phyloP scores from a whole-genome alignment of 2,888 invertebrate species.

The Tetheella fluctuosa region DNA sequence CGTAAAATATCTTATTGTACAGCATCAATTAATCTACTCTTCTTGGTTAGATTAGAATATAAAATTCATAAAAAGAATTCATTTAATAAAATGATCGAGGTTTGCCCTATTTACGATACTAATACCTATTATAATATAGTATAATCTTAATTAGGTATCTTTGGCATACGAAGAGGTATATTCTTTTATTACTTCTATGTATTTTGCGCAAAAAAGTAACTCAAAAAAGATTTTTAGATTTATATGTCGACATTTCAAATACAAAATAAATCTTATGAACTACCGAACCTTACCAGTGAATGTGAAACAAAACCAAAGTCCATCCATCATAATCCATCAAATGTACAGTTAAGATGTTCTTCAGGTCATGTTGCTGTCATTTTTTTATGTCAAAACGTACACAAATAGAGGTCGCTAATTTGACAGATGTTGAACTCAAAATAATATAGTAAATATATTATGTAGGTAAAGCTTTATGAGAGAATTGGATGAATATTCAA shows the following conservation, averaged over 20 bases:
- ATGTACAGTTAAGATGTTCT: background rate
- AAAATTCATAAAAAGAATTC: too few relatives aligned
- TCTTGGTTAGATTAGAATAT: too few relatives aligned
- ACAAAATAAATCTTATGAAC: slow-evolving; percentile 1
- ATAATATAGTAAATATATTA: background rate
- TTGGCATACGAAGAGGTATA: too few relatives aligned
- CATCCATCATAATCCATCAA: slow-evolving; percentile 9
- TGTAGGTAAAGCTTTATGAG: background rate
- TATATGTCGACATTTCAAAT: background rate
- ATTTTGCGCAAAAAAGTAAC: background rate
- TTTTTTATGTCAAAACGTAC: slow-evolving; percentile 1
- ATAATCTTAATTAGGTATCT: too few relatives aligned
- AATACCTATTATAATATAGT: too few relatives aligned
- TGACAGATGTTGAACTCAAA: slow-evolving; percentile 3
- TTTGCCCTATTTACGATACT: too few relatives aligned
- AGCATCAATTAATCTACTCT: too few relatives aligned
- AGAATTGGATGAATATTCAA: background rate
- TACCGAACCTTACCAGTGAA: slow-evolving; percentile 3
- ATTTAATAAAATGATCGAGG: too few relatives aligned
- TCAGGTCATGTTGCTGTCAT: background rate
- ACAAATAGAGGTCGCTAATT: slow-evolving; percentile 8
- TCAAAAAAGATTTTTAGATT: background rate
- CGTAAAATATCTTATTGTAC: too few relatives aligned
- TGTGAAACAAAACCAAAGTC: background rate
- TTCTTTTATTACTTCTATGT: too few relatives aligned